Conservation (phyloP, 2,888 invertebrate species). For the Athripsodes cinereus region DNA sequence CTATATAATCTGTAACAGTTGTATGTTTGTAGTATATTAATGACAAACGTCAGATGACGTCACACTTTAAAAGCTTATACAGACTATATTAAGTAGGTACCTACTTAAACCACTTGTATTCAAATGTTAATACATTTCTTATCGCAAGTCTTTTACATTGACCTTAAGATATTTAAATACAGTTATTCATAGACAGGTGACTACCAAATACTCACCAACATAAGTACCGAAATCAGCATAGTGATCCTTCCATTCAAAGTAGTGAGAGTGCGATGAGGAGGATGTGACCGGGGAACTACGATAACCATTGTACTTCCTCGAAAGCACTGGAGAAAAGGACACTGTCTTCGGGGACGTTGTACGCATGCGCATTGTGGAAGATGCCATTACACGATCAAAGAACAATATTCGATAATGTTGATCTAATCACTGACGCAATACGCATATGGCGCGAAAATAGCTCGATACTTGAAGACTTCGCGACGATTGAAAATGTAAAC, state of each 20-base stretch:
- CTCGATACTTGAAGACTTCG: constrained; percentile 11
- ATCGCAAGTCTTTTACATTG: too few species aligned
- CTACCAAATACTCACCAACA: constrained; percentile 51
- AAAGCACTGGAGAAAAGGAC: constrained; percentile 57
- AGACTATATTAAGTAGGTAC: too few species aligned
- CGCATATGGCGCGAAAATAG: constrained; percentile 6
- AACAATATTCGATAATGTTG: constrained; percentile 3
- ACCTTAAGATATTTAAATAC: too few species aligned
- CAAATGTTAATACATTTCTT: too few species aligned
- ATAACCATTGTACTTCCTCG: constrained; percentile 50
- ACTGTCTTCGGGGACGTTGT: constrained; percentile 60
- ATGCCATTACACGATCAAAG: constrained; percentile 40
- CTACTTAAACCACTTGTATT: too few species aligned
- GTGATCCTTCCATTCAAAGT: constrained; percentile 46
- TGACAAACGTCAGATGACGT: too few species aligned
- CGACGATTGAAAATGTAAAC: constrained; percentile 14
- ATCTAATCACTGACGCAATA: constrained; percentile 11
- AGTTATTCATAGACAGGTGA: too few species aligned
- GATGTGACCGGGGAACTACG: constrained; percentile 27
- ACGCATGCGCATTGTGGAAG: constrained; percentile 54
- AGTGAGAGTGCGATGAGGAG: constrained; percentile 34
- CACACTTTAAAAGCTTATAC: too few species aligned
- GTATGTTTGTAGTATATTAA: too few species aligned
- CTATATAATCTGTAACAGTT: too few species aligned
- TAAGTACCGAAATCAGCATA: constrained; percentile 49